Conservation (phyloP, 2,113 vertebrate species). For the Clarias macrocephalus region DNA sequence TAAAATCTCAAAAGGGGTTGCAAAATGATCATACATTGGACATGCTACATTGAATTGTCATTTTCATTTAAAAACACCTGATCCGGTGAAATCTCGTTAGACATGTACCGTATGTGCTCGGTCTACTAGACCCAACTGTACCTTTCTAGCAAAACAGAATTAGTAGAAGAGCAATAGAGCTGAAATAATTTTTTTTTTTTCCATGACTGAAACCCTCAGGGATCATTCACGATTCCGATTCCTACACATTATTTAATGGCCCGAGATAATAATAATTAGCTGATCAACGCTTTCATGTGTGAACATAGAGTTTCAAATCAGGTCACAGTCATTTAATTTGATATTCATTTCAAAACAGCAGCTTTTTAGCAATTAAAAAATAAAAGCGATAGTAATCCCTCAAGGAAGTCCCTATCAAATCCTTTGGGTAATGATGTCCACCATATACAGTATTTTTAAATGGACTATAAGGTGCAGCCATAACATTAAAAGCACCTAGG, state of each 20-base stretch:
- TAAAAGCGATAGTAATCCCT: neutral
- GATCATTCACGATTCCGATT: constrained; percentile 56
- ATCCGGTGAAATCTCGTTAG: neutral
- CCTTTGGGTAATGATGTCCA: neutral
- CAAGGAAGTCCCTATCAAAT: neutral
- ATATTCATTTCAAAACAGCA: constrained; percentile 71
- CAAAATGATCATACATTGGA: neutral
- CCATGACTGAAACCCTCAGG: constrained; percentile 13
- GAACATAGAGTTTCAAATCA: constrained; percentile 66
- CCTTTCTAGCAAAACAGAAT: neutral
- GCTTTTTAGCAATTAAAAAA: constrained; percentile 61
- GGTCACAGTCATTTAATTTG: constrained; percentile 68
- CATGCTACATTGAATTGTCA: neutral
- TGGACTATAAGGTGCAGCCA: neutral
- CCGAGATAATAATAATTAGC: constrained; percentile 69
- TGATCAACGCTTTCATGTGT: constrained; percentile 62
- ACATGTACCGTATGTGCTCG: neutral
- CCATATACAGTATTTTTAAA: neutral
- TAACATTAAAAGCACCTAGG: no score
- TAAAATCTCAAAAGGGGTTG: neutral
- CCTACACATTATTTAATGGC: constrained; percentile 60
- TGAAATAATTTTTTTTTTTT: constrained; percentile 31
- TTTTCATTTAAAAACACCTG: neutral
- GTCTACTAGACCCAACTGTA: neutral
- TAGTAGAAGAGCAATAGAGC: neutral